Conservation (phyloP, 2,888 invertebrate genomes). For the Sinhomidia bicolor region DNA sequence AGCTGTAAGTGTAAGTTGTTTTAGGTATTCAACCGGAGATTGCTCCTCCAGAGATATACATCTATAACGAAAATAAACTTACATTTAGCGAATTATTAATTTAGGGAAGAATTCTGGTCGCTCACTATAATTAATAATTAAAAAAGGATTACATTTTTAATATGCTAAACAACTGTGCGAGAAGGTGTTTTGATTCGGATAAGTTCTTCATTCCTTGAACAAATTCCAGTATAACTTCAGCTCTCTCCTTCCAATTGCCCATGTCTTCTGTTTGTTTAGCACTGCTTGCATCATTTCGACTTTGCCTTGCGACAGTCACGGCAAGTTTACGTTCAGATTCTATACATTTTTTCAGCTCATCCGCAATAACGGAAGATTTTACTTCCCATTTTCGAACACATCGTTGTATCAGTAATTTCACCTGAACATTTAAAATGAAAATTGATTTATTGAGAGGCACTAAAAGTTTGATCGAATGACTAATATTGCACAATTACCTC, state of each 20-base stretch:
- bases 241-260: constrained; percentile 86
- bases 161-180: constrained; percentile 90
- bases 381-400: constrained; percentile 81
- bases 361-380: constrained; percentile 84
- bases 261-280: neutral
- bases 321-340: constrained; percentile 69
- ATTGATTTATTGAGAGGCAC: no score
- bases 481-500: constrained; percentile 76
- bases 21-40: constrained; percentile 91
- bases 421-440: constrained; percentile 65
- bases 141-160: constrained; percentile 86
- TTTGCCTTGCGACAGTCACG: neutral
- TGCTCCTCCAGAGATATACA: constrained; percentile 92
- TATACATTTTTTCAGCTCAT: constrained; percentile 77
- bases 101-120: no score
- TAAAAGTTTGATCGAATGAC: no score
- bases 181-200: constrained; percentile 85
- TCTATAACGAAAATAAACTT: no score
- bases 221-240: constrained; percentile 90
- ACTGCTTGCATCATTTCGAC: neutral
- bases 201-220: constrained; percentile 93
- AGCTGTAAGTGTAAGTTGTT: constrained; percentile 91
- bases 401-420: constrained; percentile 78
- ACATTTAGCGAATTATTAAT: no score
- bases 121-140: no score